Conservation (phyloP, 2,797 vertebrate genomes). For the Rousettus madagascariensis region DNA sequence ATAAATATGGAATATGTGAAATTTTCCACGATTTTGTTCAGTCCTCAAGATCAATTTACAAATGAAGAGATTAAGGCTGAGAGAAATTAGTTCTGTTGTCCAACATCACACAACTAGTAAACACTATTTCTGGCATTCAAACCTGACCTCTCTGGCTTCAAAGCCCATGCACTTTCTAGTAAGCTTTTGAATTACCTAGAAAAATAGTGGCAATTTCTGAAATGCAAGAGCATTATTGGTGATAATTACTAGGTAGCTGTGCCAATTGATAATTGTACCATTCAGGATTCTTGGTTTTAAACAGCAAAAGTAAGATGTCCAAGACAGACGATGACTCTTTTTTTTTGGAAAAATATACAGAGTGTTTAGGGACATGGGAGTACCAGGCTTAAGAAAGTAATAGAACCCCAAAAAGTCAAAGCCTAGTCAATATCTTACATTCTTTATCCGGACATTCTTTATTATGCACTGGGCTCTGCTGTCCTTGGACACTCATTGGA, state of each 20-base stretch:
- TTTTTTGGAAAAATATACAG: not conserved
- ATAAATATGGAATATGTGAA: not conserved
- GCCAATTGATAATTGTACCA: not conserved
- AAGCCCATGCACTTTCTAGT: not conserved
- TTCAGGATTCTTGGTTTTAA: conserved; percentile 20
- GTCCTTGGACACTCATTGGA: not conserved
- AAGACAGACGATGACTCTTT: not conserved
- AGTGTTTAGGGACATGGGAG: not conserved
- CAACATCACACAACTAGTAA: not conserved
- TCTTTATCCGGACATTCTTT: not conserved
- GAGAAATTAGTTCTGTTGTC: not conserved
- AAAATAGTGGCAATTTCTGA: conserved; percentile 25
- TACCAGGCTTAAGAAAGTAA: not conserved
- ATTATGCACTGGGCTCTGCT: not conserved
- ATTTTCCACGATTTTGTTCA: not conserved
- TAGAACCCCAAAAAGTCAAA: not conserved
- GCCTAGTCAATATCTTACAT: not conserved
- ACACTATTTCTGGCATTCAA: not conserved
- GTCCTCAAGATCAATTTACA: not conserved
- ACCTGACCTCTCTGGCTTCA: not conserved
- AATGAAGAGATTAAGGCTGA: not conserved
- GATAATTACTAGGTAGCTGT: not conserved
- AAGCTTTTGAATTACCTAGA: not conserved
- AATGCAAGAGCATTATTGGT: not conserved
- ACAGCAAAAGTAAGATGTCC: not conserved